Evolutionary conservation across 2,888 invertebrate genomes (phyloP), one percentile per base, ranked within the genome.

Genomic region (Caenorhabditis zanzibari): DNA sequence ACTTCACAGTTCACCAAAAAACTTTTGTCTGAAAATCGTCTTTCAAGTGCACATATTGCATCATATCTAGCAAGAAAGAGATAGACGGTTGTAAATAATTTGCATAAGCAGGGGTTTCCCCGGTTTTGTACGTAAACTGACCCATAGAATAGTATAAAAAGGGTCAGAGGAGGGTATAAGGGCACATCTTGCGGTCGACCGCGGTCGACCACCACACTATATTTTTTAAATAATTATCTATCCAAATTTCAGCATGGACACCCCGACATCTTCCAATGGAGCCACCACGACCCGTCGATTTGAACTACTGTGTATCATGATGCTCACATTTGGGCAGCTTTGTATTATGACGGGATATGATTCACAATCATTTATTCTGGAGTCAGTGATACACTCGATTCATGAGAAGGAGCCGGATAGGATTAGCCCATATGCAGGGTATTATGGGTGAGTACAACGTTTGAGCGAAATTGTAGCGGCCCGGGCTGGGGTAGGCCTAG

Each of bases 381-480:
- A 88, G 47, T 86, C 88, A 1, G 87, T 88, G 10, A 82, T 87
- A 22, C 88, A 88, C 72, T 88, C 88, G 32, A 86, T 88, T 38
- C 84, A 88, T 72, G 87, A 85, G 44, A 52, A 85, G 32, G 82
- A 86, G 12, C 88, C 86, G 5, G 81, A 73, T 26, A 54, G 71
- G 10, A 87, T 88, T 38, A 82, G 79, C 35, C 69, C 76, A 0
- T 80, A 76, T 64, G 88, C 88, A 3, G 88, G 88, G 28, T 88
- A 88, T 58, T 86, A 88, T 68, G 88, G 88, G 88, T 88, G 19
- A 73, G 63, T 66, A 3, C 14, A 9, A 28, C 12, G 1, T 24
- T 38, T 38, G n/a, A 7, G 14, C 3, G 26, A 32, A 28, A 9
- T 19, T 54, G 6, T n/a, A n/a, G 28, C 5, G 58, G 16, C 9